Conservation (phyloP, 2,797 vertebrate genomes). For the Pangasius djambal region DNA sequence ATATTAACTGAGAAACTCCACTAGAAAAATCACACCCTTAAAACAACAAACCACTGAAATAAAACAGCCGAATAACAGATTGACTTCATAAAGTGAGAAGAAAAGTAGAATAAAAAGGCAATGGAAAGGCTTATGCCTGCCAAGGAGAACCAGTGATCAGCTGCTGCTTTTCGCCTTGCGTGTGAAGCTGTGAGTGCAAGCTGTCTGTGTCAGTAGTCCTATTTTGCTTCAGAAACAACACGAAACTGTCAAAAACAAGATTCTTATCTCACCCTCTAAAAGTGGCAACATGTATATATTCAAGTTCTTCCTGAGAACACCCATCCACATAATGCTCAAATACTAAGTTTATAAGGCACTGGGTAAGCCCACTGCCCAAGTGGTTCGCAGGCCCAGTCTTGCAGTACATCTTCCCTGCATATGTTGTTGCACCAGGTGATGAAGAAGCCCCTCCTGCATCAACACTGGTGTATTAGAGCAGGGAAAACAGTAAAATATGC, state of each 20-base stretch:
- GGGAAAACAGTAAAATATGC: neutral
- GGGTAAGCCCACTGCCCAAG: neutral
- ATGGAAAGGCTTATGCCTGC: constrained; percentile 27
- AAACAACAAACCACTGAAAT: neutral
- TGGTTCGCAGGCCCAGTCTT: neutral
- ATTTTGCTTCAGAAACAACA: constrained; percentile 21
- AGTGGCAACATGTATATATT: neutral
- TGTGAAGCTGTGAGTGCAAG: constrained; percentile 37
- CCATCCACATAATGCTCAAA: neutral
- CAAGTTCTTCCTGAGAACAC: constrained; percentile 4
- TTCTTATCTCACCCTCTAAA: neutral
- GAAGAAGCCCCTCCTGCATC: neutral
- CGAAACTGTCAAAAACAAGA: constrained; percentile 31
- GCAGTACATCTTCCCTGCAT: neutral
- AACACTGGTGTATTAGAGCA: neutral
- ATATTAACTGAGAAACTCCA: neutral
- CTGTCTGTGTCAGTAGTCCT: constrained; percentile 44
- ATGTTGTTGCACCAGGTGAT: neutral
- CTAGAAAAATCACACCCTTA: neutral
- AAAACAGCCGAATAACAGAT: neutral
- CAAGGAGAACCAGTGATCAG: constrained; percentile 44
- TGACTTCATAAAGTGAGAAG: constrained; percentile 3
- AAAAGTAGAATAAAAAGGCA: constrained; percentile 3
- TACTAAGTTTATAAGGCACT: neutral
- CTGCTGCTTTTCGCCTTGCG: constrained; percentile 30